A percentile compares a stretch with the other conserved stretches of the same genome.
phyloP scores from a whole-genome alignment of 2,888 invertebrate genomes.

The Drosophila cracens region DNA sequence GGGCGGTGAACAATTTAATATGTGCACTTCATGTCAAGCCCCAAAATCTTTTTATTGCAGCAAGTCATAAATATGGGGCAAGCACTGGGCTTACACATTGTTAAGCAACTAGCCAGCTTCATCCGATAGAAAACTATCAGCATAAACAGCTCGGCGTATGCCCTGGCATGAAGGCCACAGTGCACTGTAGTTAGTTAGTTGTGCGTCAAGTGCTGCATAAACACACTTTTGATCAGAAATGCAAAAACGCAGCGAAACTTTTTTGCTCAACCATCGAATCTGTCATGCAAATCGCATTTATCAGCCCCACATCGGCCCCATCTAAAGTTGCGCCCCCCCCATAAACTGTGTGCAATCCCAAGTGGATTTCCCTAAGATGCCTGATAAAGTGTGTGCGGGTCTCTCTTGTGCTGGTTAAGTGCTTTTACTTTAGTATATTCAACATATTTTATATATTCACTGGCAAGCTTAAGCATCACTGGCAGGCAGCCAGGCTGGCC shows the following conservation, averaged over 20 bases:
- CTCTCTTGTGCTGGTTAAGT: slow-evolving; percentile 14
- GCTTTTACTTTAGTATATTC: background rate
- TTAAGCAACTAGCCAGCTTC: background rate
- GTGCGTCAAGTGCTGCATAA: slow-evolving; percentile 47
- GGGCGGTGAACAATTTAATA: slow-evolving; percentile 27
- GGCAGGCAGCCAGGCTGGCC: background rate
- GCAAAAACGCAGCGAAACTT: slow-evolving; percentile 12
- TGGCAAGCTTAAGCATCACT: background rate
- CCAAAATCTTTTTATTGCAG: slow-evolving; percentile 48
- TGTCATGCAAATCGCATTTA: slow-evolving; percentile 2
- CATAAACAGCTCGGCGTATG: background rate
- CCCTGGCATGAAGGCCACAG: slow-evolving; percentile 5
- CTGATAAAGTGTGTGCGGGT: background rate
- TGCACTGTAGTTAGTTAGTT: slow-evolving; percentile 11
- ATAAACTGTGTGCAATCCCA: slow-evolving; percentile 15
- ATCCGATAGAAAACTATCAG: slow-evolving; percentile 28
- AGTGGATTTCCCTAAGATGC: slow-evolving; percentile 5
- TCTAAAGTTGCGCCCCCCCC: slow-evolving; percentile 18
- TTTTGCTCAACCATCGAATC: background rate
- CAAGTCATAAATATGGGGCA: slow-evolving; percentile 49
- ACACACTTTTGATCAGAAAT: slow-evolving; percentile 33
- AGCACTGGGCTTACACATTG: background rate
- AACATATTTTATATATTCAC: background rate
- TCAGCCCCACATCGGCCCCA: background rate
- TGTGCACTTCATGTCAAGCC: slow-evolving; percentile 20